A percentile compares a stretch with the other conserved stretches of the same genome.
These are phyloP conservation scores for Piprites chloris DNA, from an alignment of 2,113 vertebrate genomes.

Conservation along the genomic window DNA sequence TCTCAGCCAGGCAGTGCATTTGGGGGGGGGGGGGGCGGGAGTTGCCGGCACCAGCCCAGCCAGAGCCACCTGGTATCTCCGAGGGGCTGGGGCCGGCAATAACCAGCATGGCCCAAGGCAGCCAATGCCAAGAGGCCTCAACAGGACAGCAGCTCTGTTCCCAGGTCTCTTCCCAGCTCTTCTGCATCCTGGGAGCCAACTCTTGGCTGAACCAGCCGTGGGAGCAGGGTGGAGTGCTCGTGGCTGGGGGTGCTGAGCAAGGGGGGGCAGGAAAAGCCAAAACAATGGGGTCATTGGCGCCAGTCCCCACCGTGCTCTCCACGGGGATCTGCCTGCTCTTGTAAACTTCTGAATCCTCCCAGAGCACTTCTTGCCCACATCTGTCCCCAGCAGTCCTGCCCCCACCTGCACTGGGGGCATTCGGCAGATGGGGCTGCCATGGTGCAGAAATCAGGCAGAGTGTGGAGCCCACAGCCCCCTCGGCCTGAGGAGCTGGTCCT, in stretches of 20 bases:
- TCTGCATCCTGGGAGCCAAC: too few relatives aligned
- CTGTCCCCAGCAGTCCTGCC: fast-evolving
- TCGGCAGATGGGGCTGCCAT: fast-evolving
- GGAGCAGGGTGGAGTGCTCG: fast-evolving
- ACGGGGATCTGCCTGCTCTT: background rate
- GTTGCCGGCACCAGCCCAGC: background rate
- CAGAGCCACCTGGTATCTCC: background rate
- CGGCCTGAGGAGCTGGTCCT: background rate
- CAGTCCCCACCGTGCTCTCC: background rate
- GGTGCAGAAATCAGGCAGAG: background rate
- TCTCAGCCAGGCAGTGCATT: background rate
- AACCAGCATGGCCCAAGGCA: fast-evolving
- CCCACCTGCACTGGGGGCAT: background rate
- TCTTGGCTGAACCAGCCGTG: fast-evolving
- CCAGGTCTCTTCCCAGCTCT: fast-evolving
- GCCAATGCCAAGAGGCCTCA: background rate
- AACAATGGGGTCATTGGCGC: background rate
- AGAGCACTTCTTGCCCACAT: fast-evolving
- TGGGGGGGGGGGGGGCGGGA: fast-evolving
- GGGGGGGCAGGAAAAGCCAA: background rate
- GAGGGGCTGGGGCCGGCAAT: background rate
- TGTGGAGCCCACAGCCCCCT: fast-evolving
- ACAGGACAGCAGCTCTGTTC: fast-evolving
- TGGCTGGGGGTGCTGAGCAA: background rate
- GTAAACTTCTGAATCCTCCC: background rate